Evolutionary conservation across 64 coral and sea anemone species (phyloP), one percentile per base, ranked within the genome.

Genomic region (Montipora foliosa): DNA sequence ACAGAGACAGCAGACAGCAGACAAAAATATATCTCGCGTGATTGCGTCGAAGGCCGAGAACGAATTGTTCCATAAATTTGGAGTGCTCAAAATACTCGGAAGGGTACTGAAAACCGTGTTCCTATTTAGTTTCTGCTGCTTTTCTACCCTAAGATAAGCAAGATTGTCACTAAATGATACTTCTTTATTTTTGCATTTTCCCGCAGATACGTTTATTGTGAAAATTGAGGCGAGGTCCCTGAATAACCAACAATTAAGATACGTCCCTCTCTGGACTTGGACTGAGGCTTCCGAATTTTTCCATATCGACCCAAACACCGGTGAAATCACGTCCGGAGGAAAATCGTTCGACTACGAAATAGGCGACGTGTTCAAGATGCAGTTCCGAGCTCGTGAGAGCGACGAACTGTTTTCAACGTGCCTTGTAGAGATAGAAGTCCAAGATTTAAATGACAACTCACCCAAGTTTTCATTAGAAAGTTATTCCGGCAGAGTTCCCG

Each of bases 391-490:
- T 4, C 15, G 47, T 0, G 96, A 98, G 48, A 79, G 59, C 22
- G 44, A 70, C 7, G 22, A 59, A 1, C 49, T 88, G 0, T 88
- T 88, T 59, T 80, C 74, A 22, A 93, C 92, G 14, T 93, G 92
- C 19, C 92, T 90, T 51, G 93, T 95, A n/a, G 58, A 87, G 14
- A 62, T 98, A n/a, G 64, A 52, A 1, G 82, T 98, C 50, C 48
- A 80, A 1, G 94, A 98, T 70, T 91, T 95, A 14, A 98, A 95
- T 67, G 96, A 98, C 21, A 44, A 95, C 67, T 21, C 96, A 0
- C 96, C 96, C 4, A 69, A 15, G 6, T 98, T 98, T 61, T 24
- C 49, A 16, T 70, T 75, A 51, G 85, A 79, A 55, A n/a, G 48
- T 45, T 98, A 98, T 77, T 74, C 57, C 2, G 92, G 58, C 13